These are phyloP conservation scores for Drosophila elegans DNA, from an alignment of 1,140 invertebrate species.

Conservation along the genomic window DNA sequence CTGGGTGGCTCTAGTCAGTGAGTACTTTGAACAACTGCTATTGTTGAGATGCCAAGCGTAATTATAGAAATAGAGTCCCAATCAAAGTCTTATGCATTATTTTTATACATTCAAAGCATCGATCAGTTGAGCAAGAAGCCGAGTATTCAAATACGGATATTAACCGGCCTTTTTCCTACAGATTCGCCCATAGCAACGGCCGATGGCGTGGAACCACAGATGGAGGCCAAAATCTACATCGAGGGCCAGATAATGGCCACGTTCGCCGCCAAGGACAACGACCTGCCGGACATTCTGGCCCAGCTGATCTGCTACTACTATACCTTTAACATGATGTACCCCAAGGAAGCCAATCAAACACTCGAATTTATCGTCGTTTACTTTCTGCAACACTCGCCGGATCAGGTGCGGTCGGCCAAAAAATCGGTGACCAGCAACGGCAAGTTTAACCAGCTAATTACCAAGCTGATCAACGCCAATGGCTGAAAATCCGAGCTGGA, in stretches of 20 bases:
- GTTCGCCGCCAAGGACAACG: conserved; percentile 49
- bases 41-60: background rate
- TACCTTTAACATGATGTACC: conserved; percentile 82
- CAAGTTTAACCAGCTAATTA: conserved; percentile 72
- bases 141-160: no score
- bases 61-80: no score
- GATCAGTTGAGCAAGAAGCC: no score
- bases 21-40: conserved; percentile 21
- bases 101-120: no score
- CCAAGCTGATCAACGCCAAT: conserved; percentile 69
- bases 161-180: conserved; percentile 1
- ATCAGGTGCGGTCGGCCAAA: conserved; percentile 65
- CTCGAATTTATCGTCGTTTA: conserved; percentile 81
- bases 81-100: no score
- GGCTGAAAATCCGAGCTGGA: conserved; percentile 35
- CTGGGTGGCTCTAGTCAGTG: conserved; percentile 78
- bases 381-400: conserved; percentile 70
- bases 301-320: conserved; percentile 79
- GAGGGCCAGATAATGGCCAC: conserved; percentile 69
- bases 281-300: conserved; percentile 71
- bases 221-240: conserved; percentile 70
- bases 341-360: conserved; percentile 81
- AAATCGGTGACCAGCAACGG: conserved; percentile 58
- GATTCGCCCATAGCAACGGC: conserved; percentile 44
- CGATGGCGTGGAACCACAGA: conserved; percentile 24